Conservation (phyloP, 2,888 invertebrate genomes). For the Parnassius mnemosyne region DNA sequence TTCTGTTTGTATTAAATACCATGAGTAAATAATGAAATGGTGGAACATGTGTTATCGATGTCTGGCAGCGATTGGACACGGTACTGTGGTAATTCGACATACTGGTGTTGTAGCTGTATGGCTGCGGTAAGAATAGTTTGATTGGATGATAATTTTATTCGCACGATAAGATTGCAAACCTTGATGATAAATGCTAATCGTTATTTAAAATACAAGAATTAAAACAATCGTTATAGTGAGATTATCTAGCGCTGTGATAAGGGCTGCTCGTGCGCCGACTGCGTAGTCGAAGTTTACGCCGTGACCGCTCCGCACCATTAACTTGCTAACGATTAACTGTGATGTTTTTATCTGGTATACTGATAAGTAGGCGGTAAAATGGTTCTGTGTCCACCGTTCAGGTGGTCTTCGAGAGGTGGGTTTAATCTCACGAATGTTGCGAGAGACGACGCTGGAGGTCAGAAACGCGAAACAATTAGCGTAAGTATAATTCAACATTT, state of each 20-base stretch:
- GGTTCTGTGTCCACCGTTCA: slow-evolving; percentile 74
- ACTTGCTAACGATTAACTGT: slow-evolving; percentile 17
- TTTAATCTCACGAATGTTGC: slow-evolving; percentile 55
- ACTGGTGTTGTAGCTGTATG: slow-evolving; percentile 27
- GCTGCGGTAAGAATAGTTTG: slow-evolving; percentile 38
- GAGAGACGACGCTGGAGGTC: slow-evolving; percentile 33
- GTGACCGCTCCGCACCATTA: slow-evolving; percentile 65
- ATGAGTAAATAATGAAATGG: slow-evolving; percentile 1
- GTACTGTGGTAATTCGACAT: slow-evolving; percentile 28
- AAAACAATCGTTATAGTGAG: slow-evolving; percentile 74
- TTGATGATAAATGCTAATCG: slow-evolving; percentile 70
- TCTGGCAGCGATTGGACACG: slow-evolving; percentile 18
- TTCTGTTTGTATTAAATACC: slow-evolving; percentile 1
- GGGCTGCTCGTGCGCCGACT: slow-evolving; percentile 52
- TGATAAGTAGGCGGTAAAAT: slow-evolving; percentile 38
- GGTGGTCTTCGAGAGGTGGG: slow-evolving; percentile 62
- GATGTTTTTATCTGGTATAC: slow-evolving; percentile 16
- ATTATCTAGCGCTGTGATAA: slow-evolving; percentile 72
- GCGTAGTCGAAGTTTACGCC: slow-evolving; percentile 58
- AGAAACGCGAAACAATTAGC: slow-evolving; percentile 60
- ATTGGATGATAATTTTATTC: slow-evolving; percentile 64
- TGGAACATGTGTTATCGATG: slow-evolving; percentile 2
- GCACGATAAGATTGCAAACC: slow-evolving; percentile 72
- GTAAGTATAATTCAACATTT: slow-evolving; percentile 47
- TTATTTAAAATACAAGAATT: slow-evolving; percentile 73